A percentile compares a stretch with the other conserved stretches of the same genome.
phyloP scores from a whole-genome alignment of 2,888 invertebrate species.

The Cancer borealis region DNA sequence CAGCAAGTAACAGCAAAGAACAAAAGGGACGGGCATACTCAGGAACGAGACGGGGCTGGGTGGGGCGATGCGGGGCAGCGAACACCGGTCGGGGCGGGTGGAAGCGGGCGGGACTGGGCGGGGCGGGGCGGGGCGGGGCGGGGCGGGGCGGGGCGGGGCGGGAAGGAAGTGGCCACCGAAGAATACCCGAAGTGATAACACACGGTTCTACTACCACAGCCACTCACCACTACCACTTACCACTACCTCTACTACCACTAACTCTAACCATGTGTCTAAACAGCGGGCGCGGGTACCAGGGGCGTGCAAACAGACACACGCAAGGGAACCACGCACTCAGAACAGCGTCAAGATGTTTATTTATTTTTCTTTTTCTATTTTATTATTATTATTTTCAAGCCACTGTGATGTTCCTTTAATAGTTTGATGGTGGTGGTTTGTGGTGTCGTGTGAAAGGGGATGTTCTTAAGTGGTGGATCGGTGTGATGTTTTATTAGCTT shows the following conservation, averaged over 20 bases:
- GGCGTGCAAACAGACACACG: slow-evolving; percentile 2
- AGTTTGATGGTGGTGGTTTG: too few species aligned
- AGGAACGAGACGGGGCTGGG: not conserved
- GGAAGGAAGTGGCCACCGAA: slow-evolving; percentile 25
- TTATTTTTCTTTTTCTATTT: too few species aligned
- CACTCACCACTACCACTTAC: slow-evolving; percentile 63
- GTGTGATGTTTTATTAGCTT: too few species aligned
- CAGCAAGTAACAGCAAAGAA: not conserved
- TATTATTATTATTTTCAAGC: too few species aligned
- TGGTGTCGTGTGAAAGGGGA: too few species aligned
- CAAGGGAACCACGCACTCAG: not conserved
- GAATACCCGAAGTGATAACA: slow-evolving; percentile 37
- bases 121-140: slow-evolving; percentile 8
- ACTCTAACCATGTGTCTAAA: slow-evolving; percentile 7
- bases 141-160: slow-evolving; percentile 9
- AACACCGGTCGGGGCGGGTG: slow-evolving; percentile 22
- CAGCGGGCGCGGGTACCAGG: slow-evolving; percentile 1
- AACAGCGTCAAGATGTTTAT: too few species aligned
- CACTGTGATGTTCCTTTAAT: too few species aligned
- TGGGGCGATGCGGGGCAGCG: not conserved
- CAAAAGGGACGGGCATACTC: not conserved
- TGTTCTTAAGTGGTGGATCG: too few species aligned
- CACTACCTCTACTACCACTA: slow-evolving; percentile 56
- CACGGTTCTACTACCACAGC: slow-evolving; percentile 48
- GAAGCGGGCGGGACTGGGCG: slow-evolving; percentile 39